These are phyloP conservation scores for Tanytarsus gracilentus DNA, from an alignment of 2,888 invertebrate species.

Conservation along the genomic window DNA sequence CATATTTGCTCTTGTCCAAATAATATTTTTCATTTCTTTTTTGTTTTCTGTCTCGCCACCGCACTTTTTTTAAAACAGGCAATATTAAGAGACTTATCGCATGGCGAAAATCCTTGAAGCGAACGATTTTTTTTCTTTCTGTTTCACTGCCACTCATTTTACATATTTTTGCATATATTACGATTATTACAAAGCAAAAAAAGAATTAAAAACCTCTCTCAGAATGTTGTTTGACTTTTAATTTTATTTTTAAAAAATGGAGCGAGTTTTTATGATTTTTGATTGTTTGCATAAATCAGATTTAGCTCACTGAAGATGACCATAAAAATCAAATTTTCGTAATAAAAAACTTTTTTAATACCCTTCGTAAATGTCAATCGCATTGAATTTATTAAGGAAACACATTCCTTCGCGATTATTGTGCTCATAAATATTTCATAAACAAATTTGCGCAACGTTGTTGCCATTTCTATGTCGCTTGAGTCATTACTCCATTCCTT, in stretches of 20 bases:
- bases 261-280: too few relatives aligned
- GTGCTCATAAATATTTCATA: too few relatives aligned
- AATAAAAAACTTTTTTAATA: too few relatives aligned
- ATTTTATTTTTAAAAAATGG: not conserved
- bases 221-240: not conserved
- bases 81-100: not conserved
- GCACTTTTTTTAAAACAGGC: not conserved
- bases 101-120: conserved; percentile 8
- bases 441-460: too few relatives aligned
- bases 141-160: conserved; percentile 15
- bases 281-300: too few relatives aligned
- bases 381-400: too few relatives aligned
- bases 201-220: not conserved
- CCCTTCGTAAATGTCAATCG: too few relatives aligned
- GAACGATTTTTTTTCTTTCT: conserved; percentile 2
- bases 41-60: conserved; percentile 18
- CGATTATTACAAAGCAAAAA: not conserved
- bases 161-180: conserved; percentile 24
- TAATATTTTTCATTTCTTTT: too few relatives aligned
- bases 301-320: too few relatives aligned
- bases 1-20: too few relatives aligned
- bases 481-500: not conserved
- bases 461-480: not conserved
- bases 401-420: too few relatives aligned
- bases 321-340: too few relatives aligned